phyloP scores from a whole-genome alignment of 2,888 invertebrate species.

The Odontothrips loti region DNA sequence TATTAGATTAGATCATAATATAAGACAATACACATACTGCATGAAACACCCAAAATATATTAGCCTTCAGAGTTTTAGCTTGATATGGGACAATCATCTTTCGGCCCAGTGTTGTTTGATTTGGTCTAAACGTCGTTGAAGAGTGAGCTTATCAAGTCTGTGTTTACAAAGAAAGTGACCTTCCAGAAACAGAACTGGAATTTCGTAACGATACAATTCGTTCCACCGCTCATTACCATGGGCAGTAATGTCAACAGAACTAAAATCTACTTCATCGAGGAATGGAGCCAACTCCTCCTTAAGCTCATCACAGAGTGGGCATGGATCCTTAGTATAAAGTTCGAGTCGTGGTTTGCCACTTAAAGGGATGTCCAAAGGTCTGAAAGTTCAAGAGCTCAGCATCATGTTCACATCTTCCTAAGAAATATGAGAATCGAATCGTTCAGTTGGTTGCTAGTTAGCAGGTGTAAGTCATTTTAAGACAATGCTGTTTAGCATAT shows the following conservation, averaged over 20 bases:
- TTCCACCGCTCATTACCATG: constrained; percentile 69
- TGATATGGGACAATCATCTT: not conserved
- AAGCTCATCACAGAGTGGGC: constrained; percentile 75
- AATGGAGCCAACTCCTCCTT: constrained; percentile 59
- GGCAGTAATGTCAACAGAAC: constrained; percentile 71
- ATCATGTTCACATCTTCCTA: not conserved
- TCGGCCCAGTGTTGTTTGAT: constrained; percentile 43
- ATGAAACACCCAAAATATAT: too few relatives aligned
- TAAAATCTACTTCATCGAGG: constrained; percentile 57
- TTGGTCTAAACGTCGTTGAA: constrained; percentile 52
- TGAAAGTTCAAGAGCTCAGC: constrained; percentile 27
- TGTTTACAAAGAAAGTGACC: constrained; percentile 77
- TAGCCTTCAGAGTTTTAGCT: too few relatives aligned
- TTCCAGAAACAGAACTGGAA: constrained; percentile 83
- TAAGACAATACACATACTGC: too few relatives aligned
- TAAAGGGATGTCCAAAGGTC: not conserved
- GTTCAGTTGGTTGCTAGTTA: too few relatives aligned
- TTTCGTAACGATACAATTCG: constrained; percentile 72
- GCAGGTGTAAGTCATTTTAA: not conserved
- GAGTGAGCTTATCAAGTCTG: constrained; percentile 56
- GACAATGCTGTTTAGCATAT: not conserved
- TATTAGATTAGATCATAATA: too few relatives aligned
- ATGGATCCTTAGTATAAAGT: constrained; percentile 76
- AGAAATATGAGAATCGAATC: too few relatives aligned
- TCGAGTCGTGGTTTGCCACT: constrained; percentile 58